Conservation (phyloP, 2,888 invertebrate genomes). For the Campopleginae sp. region DNA sequence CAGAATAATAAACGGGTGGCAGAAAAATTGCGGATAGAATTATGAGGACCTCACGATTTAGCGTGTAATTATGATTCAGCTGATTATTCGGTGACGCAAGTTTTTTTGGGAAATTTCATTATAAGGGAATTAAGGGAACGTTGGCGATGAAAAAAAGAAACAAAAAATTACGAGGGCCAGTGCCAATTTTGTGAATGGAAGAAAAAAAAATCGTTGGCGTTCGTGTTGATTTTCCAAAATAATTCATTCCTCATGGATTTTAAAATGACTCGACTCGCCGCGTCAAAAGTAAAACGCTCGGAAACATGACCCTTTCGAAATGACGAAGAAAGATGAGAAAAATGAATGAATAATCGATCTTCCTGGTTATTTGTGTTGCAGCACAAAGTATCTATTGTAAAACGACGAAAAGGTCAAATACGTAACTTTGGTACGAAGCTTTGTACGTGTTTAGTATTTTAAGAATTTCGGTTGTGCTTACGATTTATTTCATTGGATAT, state of each 20-base stretch:
- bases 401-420: neutral
- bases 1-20: neutral
- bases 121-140: neutral
- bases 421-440: constrained; percentile 30
- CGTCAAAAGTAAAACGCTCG: neutral
- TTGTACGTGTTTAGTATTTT: constrained; percentile 23
- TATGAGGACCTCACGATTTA: neutral
- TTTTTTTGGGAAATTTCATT: neutral
- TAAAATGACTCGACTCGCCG: neutral
- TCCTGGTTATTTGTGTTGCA: neutral
- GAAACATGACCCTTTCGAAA: neutral
- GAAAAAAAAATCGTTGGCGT: neutral
- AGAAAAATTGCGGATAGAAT: neutral
- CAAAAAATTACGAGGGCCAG: neutral
- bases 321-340: neutral
- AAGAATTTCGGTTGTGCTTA: constrained; percentile 39
- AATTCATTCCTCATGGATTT: neutral
- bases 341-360: neutral
- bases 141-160: neutral
- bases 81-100: neutral
- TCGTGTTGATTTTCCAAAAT: neutral
- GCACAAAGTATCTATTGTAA: neutral
- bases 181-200: neutral
- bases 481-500: constrained; percentile 15
- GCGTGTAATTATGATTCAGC: neutral